phyloP scores from a whole-genome alignment of 2,888 invertebrate genomes.

The Ochropleura plecta region DNA sequence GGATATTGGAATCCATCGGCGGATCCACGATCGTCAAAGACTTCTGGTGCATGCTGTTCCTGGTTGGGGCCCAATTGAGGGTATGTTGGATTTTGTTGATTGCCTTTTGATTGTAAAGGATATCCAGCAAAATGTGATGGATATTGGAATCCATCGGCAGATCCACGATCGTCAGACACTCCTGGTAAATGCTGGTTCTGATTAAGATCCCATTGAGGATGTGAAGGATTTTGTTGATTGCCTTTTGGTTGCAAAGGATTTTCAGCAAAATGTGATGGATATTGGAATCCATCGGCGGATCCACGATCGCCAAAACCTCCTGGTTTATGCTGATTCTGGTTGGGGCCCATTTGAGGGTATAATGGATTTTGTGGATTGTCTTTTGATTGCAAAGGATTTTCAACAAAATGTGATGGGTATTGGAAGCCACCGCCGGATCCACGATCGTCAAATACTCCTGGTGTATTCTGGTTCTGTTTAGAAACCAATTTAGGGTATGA shows the following conservation, averaged over 20 bases:
- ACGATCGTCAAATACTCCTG: not conserved
- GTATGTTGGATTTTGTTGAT: not conserved
- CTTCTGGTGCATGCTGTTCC: not conserved
- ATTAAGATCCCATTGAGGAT: fast-evolving
- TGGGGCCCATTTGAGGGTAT: not conserved
- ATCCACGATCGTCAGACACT: not conserved
- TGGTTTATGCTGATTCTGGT: not conserved
- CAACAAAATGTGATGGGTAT: not conserved
- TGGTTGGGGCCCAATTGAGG: not conserved
- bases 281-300: not conserved
- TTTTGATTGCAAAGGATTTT: not conserved
- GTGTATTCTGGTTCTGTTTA: too few relatives aligned
- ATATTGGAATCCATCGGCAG: not conserved
- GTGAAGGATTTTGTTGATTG: not conserved
- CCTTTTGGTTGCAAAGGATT: not conserved
- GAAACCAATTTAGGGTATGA: too few relatives aligned
- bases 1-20: not conserved
- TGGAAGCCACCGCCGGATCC: not conserved
- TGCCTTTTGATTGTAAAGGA: not conserved
- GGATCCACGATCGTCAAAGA: not conserved
- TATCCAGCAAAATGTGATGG: not conserved
- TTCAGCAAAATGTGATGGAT: not conserved
- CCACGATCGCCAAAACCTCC: not conserved
- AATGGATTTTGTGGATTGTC: not conserved
- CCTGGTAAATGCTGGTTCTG: not conserved